Evolutionary conservation across 2,888 invertebrate species (phyloP).

Genomic region (Pollenia amentaria): DNA sequence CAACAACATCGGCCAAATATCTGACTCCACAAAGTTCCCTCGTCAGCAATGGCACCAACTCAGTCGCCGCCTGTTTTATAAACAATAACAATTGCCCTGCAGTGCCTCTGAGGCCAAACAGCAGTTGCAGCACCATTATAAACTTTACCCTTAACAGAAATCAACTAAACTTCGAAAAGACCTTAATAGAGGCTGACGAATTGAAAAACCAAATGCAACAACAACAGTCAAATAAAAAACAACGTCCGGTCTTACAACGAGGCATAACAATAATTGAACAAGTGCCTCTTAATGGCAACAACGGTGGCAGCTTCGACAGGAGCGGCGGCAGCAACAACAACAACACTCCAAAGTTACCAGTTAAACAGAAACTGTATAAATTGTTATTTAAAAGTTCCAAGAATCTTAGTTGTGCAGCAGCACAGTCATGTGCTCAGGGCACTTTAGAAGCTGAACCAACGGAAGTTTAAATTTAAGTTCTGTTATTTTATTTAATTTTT

Average conservation of each 20-base stretch:
- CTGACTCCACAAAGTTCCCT: conserved; percentile 82
- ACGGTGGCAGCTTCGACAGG: conserved; percentile 3
- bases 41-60: conserved; percentile 74
- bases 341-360: conserved; percentile 75
- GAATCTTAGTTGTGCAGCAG: conserved; percentile 80
- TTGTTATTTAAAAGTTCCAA: conserved; percentile 84
- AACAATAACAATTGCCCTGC: conserved; percentile 59
- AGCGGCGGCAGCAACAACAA: background rate
- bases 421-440: conserved; percentile 81
- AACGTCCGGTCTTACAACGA: conserved; percentile 79
- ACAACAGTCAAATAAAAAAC: conserved; percentile 48
- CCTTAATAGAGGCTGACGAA: conserved; percentile 60
- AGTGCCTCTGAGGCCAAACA: conserved; percentile 79
- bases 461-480: conserved; percentile 79
- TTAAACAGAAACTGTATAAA: conserved; percentile 80
- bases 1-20: conserved; percentile 83
- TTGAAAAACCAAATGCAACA: background rate
- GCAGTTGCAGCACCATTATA: conserved; percentile 82
- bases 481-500: background rate
- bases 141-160: conserved; percentile 76
- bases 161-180: conserved; percentile 72
- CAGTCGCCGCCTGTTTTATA: conserved; percentile 23
- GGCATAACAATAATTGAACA: conserved; percentile 82
- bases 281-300: conserved; percentile 69
- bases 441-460: conserved; percentile 80